Base-by-base conservation (phyloP, 2,797 vertebrate genomes). In the Hippoglossus hippoglossus region DNA sequence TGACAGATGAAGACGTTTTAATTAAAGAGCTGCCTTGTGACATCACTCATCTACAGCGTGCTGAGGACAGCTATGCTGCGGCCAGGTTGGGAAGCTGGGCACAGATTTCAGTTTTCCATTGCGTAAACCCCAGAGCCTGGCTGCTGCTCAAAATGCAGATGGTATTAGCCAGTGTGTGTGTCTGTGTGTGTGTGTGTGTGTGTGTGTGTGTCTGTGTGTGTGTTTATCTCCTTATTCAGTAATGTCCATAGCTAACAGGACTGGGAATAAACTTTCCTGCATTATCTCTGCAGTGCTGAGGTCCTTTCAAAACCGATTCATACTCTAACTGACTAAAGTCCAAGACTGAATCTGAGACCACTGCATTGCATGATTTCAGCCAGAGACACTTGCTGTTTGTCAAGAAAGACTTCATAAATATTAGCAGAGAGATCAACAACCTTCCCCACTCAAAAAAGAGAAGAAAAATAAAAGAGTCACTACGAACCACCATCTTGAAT, bases 51-150 rank as follows among this genome's bases (percentile, higher is more conserved):
- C 47, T 71, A 24, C 24, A 55, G 73, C 24, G 10, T 13, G 49
- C 26, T 49, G 65, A 73, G 73, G 54, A 78, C 70, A 71, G 79
- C 64, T 80, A 36, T 72, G 73, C 65, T 80, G 78, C 78, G 63
- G 80, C 64, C 31, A 52, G 62, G 71, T 65, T 59, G 63, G 65
- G 83, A 68, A 63, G 53, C 59, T 51, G 54, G 76, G 56, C 75
- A 68, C 64, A 70, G 53, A 25, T 56, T 5, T 53, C 58, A 75
- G 63, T 71, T 87, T 93, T 91, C 90, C 90, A 89, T 91, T 87
- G 73, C 75, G 60, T 89, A 75, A 85, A 79, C 71, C 63, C 54
- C 41, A 52, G 28, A 79, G 34, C 31, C 52, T 49, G 55, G 63
- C 81, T 70, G 57, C 68, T 56, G 63, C 61, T 67, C 4, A 0